phyloP scores from a whole-genome alignment of 2,797 vertebrate genomes.

The Pangasius mekongensis region DNA sequence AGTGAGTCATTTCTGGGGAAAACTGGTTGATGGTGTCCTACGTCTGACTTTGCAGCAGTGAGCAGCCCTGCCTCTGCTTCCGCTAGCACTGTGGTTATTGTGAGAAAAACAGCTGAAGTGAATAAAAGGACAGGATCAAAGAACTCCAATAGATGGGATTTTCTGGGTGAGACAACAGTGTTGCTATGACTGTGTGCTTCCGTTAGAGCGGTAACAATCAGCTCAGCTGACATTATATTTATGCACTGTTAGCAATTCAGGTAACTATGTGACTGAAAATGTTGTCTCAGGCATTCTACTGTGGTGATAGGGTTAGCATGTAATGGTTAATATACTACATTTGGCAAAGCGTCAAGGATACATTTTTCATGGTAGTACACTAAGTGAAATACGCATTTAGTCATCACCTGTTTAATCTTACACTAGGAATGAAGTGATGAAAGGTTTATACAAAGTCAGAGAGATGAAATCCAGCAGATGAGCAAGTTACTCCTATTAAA shows the following conservation, averaged over 20 bases:
- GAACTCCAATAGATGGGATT: constrained; percentile 22
- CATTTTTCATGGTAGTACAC: constrained; percentile 7
- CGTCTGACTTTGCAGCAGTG: constrained; percentile 61
- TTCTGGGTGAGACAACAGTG: constrained; percentile 28
- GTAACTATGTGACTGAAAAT: not conserved
- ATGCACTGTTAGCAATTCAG: constrained; percentile 22
- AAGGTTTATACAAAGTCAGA: constrained; percentile 21
- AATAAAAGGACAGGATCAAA: constrained; percentile 48
- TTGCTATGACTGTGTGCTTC: constrained; percentile 26
- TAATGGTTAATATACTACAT: constrained; percentile 19
- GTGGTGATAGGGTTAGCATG: not conserved
- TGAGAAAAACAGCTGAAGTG: constrained; percentile 47
- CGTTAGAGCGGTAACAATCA: constrained; percentile 29
- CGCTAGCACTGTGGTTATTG: constrained; percentile 39
- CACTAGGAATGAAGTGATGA: not conserved
- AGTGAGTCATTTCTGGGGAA: constrained; percentile 48
- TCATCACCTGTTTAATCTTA: constrained; percentile 5
- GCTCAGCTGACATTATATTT: constrained; percentile 17
- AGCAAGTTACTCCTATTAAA: constrained; percentile 3
- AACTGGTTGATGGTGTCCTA: constrained; percentile 58
- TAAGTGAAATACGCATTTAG: constrained; percentile 20
- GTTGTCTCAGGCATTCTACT: constrained; percentile 8
- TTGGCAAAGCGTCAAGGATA: not conserved
- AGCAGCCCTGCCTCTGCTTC: constrained; percentile 41
- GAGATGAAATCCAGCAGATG: constrained; percentile 13